Base-by-base conservation (phyloP, 2,888 invertebrate genomes). In the Steinernema carpocapsae region DNA sequence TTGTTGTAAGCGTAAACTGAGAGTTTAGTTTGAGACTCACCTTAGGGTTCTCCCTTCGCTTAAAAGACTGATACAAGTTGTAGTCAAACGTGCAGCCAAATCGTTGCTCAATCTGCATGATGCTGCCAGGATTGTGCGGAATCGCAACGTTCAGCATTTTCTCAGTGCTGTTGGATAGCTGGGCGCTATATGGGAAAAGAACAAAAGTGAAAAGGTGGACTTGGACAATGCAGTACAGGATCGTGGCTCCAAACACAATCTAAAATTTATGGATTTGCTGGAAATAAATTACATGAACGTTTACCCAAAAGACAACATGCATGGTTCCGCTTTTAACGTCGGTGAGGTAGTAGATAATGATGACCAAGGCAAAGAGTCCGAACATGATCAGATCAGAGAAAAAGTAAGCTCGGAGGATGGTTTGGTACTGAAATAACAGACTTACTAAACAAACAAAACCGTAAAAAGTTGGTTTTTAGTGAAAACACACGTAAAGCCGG, bases 31-130 rank as follows among this genome's bases (percentile, higher is more conserved):
- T n/a, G n/a, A n/a, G n/a, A n/a, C n/a, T n/a, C n/a, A 85, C 86
- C 77, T 80, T 81, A 0, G 83, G 83, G 77, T 86, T 86, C 52
- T 77, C 70, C 51, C 81, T 77, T 37, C 86, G 71, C 64, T 83
- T 74, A 74, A 80, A 82, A 0, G 83, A 78, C 1, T 80, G 79
- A 75, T 86, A 86, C 43, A 86, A 78, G 76, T 83, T 82, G 71
- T 83, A 78, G 74, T 86, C 83, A 52, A 86, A 86, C 0, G 82
- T 85, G 79, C 86, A 86, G 17, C 82, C 83, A 45, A 86, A 77
- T 22, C 84, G 71, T 26, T 80, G 75, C 74, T 86, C 85, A 82
- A 86, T 85, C 72, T 86, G 74, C 71, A 77, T 32, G 19, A 80
- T 71, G 24, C 80, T 84, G 17, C 86, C 85, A 1, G 85, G 82